These are phyloP conservation scores for Chironomus riparius DNA, from an alignment of 2,888 invertebrate species.

Conservation along the genomic window DNA sequence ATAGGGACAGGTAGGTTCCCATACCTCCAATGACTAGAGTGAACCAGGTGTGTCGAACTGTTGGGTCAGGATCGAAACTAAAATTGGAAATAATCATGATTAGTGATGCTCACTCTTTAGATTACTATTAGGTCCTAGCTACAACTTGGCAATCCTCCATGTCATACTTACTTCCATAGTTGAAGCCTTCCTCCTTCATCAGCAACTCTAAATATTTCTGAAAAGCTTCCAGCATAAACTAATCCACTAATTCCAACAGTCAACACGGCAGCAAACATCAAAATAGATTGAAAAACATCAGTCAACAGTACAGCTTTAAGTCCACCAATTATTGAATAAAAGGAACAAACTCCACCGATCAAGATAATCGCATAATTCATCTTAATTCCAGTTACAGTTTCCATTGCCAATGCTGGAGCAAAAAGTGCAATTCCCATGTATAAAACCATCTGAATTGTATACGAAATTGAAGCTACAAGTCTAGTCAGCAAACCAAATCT, in stretches of 20 bases:
- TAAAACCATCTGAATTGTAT: conserved; percentile 80
- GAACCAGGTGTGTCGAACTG: conserved; percentile 76
- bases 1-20: conserved; percentile 69
- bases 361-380: conserved; percentile 55
- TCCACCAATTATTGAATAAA: conserved; percentile 80
- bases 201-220: conserved; percentile 62
- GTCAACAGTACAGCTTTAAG: conserved; percentile 87
- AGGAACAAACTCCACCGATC: conserved; percentile 61
- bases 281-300: conserved; percentile 71
- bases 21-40: conserved; percentile 70
- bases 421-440: conserved; percentile 89
- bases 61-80: conserved; percentile 70
- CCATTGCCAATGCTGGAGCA: conserved; percentile 84
- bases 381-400: conserved; percentile 73
- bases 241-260: conserved; percentile 67
- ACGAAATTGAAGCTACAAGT: conserved; percentile 70
- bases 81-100: conserved; percentile 31
- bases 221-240: conserved; percentile 59
- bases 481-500: conserved; percentile 73
- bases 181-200: conserved; percentile 59
- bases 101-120: no score
- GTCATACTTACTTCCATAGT: conserved; percentile 53
- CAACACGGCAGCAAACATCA: conserved; percentile 79
- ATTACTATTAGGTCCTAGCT: no score
- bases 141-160: no score